Base-by-base conservation (phyloP, 1,140 invertebrate species). In the Portunus trituberculatus region DNA sequence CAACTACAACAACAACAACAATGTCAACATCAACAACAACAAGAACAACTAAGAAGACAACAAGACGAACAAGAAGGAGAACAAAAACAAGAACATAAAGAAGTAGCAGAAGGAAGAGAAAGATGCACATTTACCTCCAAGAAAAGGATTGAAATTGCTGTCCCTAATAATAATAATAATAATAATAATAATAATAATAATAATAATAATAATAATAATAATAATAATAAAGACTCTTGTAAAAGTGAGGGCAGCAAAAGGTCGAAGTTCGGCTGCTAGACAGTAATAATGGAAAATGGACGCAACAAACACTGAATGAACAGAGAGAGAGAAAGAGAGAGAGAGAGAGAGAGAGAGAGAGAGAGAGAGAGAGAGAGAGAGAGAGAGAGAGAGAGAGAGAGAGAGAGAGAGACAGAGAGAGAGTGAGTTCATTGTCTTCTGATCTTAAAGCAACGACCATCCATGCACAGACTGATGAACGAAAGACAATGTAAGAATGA, bases 101-200 rank as follows among this genome's bases (percentile, higher is more conserved):
- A 39, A 2, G 39, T 76, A n/a, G n/a, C n/a, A 39, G 39, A 39
- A 39, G 6, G 39, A 39, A 6, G 39, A 39, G 6, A 6, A 39
- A 6, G 39, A 39, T 39, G 39, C 6, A 6, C 1, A 6, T 39
- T 39, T 39, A 39, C 39, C 39, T 39, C 39, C 6, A 2, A n/a
- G n/a, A 39, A 39, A 39, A 39, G 1, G 76, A 45, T 76, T 76
- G 4, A 1, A 10, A 8, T 88, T 39, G 31, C 39, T 39, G 10
- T 88, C 39, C 0, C n/a, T 39, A 31, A 88, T 88, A 12, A 88
- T 88, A 31, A 88, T 88, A 12, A 88, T 88, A 31, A 32, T 88
- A 31, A 88, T 88, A 31, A 39, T 88, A 31, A 88, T 88, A 12
- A 88, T 88, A 12, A 88, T 88, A 12, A 88, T 88, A 31, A 88